phyloP scores from a whole-genome alignment of 2,113 vertebrate genomes.

The Cyphomyrus plagiostoma region DNA sequence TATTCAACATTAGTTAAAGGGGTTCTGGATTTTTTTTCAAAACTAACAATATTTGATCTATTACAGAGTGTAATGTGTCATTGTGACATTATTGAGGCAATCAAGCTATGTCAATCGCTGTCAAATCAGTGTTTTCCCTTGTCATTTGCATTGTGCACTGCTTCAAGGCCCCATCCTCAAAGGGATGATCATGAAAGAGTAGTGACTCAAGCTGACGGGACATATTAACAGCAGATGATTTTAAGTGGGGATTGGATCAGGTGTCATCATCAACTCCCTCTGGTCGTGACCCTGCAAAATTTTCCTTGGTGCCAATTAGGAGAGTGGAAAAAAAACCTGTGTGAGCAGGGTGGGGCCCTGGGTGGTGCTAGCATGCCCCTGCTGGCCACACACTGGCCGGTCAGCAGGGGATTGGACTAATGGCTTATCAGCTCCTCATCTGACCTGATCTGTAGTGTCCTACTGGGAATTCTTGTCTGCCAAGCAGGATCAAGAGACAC shows the following conservation, averaged over 20 bases:
- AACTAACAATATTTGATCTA: neutral
- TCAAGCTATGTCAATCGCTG: neutral
- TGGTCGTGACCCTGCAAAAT: slow-evolving; percentile 49
- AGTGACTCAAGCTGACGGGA: slow-evolving; percentile 35
- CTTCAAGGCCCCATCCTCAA: neutral
- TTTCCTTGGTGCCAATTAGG: slow-evolving; percentile 67
- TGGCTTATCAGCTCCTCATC: slow-evolving; percentile 62
- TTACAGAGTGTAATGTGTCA: neutral
- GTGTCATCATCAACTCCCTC: slow-evolving; percentile 62
- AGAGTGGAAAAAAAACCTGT: slow-evolving; percentile 31
- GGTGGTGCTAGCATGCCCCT: slow-evolving; percentile 54
- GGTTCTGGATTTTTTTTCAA: neutral
- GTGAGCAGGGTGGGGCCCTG: slow-evolving; percentile 1
- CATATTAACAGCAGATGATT: slow-evolving; percentile 47
- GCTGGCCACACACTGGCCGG: slow-evolving; percentile 26
- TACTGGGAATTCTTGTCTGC: slow-evolving; percentile 57
- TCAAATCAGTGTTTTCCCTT: neutral
- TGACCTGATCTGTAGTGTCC: slow-evolving; percentile 41
- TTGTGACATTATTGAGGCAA: neutral
- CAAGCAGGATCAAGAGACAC: slow-evolving; percentile 7
- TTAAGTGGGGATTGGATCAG: slow-evolving; percentile 68
- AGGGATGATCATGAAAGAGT: slow-evolving; percentile 33
- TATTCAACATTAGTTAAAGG: neutral
- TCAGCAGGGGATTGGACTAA: slow-evolving; percentile 53
- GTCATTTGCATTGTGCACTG: neutral